Percentiles rank a stretch among this genome's conserved stretches.
phyloP scores from a whole-genome alignment of 2,113 vertebrate genomes.

The Cavia porcellus region DNA sequence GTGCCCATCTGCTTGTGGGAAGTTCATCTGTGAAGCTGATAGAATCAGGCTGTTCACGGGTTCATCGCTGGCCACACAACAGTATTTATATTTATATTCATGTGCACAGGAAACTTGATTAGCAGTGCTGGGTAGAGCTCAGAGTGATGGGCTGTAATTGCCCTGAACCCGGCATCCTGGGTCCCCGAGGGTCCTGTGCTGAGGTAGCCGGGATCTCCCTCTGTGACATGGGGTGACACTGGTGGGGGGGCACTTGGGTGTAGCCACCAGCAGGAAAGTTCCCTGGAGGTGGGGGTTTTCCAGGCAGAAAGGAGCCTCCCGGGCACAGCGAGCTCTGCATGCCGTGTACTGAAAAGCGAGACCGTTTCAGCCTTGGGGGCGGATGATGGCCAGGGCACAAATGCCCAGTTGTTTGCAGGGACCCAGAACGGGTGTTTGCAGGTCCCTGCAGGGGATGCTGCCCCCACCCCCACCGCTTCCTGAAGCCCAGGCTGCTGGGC shows the following conservation, averaged over 20 bases:
- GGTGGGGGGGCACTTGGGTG: background rate
- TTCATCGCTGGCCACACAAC: conserved; percentile 77
- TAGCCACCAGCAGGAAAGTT: background rate
- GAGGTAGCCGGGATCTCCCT: conserved; percentile 37
- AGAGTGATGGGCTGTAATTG: background rate
- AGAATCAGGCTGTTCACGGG: conserved; percentile 82
- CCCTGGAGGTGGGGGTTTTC: background rate
- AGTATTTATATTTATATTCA: conserved; percentile 61
- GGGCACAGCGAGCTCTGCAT: background rate
- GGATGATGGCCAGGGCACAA: accelerated
- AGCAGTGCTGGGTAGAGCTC: conserved; percentile 51
- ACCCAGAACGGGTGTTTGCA: background rate
- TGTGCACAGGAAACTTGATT: conserved; percentile 63
- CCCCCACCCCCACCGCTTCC: accelerated
- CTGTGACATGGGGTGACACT: conserved; percentile 35
- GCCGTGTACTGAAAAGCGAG: background rate
- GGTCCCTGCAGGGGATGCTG: background rate
- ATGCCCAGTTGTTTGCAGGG: background rate
- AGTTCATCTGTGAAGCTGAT: conserved; percentile 82
- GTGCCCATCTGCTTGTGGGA: conserved; percentile 82
- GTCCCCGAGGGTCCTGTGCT: background rate
- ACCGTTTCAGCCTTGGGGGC: background rate
- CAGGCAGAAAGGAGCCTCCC: background rate
- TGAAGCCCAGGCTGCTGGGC: background rate
- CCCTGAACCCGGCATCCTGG: background rate